Base-by-base conservation (phyloP, 2,888 invertebrate genomes). In the Dinocampus coccinellae region DNA sequence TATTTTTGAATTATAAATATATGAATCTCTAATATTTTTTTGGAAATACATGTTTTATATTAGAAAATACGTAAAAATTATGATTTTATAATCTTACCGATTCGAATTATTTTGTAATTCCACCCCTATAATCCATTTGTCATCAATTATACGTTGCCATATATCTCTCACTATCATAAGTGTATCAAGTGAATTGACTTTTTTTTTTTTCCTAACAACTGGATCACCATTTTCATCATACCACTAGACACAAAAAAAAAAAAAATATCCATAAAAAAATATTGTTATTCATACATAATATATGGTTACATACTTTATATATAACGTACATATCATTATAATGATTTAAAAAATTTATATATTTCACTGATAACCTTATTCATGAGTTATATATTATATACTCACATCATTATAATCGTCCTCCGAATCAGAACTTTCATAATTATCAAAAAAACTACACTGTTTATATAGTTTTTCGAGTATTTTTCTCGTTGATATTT, bases 101-200 rank as follows among this genome's bases (percentile, higher is more conserved):
- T 77, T 74, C 2, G 83, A 82, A 63, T 70, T 77, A 66, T 87
- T 88, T 24, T 78, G 67, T 7, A 88, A 29, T 26, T 79, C 72
- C 26, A 85, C 75, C 63, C 87, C 87, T 36, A 87, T 78, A 34
- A 88, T 75, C 87, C 87, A 88, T 65, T 88, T 85, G 39, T 84
- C 81, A 63, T 81, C 81, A 16, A 84, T 68, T 11, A 87, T 67
- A n/a, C 80, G 78, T 52, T 87, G 86, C 87, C 87, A 88, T 1
- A 74, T 72, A 29, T 77, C 63, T 13, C 69, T 68, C 4, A 84
- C 53, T 10, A 73, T 39, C 36, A 87, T 67, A 4, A 75, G 76
- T n/a, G 53, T 57, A 16, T n/a, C 20, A 16, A 7, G 13, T 3
- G 6, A 33, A 29, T 33, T 26, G 66, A 3, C 68, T 53, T 29